Percentiles rank a stretch among this genome's conserved stretches.
phyloP scores from a whole-genome alignment of 2,797 vertebrate genomes.

The Acanthurus leucopareius region DNA sequence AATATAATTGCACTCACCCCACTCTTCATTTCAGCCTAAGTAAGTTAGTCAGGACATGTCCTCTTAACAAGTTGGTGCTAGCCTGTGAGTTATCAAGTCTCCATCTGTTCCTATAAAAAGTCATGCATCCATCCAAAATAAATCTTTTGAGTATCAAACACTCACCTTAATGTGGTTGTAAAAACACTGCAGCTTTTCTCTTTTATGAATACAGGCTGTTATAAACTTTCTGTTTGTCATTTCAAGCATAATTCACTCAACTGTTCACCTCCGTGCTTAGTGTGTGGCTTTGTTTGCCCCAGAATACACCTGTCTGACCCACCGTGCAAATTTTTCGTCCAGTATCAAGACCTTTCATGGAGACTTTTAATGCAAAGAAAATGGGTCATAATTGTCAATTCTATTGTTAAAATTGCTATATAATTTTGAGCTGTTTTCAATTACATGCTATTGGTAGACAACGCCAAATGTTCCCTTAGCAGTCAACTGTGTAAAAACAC shows the following conservation, averaged over 20 bases:
- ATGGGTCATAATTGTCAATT: neutral
- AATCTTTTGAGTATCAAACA: slow-evolving; percentile 7
- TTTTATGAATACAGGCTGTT: neutral
- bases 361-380: neutral
- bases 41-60: slow-evolving; percentile 30
- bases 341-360: neutral
- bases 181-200: neutral
- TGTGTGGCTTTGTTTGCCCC: slow-evolving; percentile 14
- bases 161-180: neutral
- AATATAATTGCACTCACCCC: slow-evolving; percentile 34
- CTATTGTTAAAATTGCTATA: neutral
- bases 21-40: slow-evolving; percentile 22
- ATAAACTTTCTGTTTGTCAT: neutral
- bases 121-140: slow-evolving; percentile 10
- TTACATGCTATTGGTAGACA: neutral
- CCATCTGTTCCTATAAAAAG: slow-evolving; percentile 42
- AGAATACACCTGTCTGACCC: slow-evolving; percentile 1
- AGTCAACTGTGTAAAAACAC: neutral
- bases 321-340: neutral
- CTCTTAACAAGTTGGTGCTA: slow-evolving; percentile 44
- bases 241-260: slow-evolving; percentile 2
- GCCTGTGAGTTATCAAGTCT: slow-evolving; percentile 42
- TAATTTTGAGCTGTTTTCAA: slow-evolving; percentile 4
- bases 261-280: neutral
- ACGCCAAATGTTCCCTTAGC: neutral